phyloP scores from a whole-genome alignment of 2,888 invertebrate genomes.

The Hecatera dysodea region DNA sequence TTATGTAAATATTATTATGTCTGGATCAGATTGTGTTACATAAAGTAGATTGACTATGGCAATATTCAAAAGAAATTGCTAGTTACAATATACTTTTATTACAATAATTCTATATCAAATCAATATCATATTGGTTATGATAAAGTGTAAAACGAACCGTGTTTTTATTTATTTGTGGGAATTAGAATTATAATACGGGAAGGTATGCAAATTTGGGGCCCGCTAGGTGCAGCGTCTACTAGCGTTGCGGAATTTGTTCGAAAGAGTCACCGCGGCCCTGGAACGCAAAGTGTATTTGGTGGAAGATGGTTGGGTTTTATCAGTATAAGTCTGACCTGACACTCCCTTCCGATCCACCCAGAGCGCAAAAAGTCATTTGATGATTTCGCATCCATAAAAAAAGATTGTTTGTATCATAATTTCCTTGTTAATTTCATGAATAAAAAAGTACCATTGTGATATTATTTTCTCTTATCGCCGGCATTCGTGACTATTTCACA shows the following conservation, averaged over 20 bases:
- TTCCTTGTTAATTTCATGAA: not conserved
- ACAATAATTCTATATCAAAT: slow-evolving; percentile 7
- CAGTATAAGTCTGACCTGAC: no score
- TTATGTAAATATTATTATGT: slow-evolving; percentile 55
- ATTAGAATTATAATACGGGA: no score
- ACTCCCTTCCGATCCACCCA: no score
- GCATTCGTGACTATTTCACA: not conserved
- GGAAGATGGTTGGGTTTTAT: no score
- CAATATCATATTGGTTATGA: slow-evolving; percentile 2
- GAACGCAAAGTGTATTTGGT: no score
- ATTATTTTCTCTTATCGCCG: not conserved
- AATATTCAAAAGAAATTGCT: slow-evolving; percentile 55
- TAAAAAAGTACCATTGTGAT: not conserved
- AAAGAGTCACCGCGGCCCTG: no score
- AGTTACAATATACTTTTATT: slow-evolving; percentile 25
- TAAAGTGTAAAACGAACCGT: not conserved
- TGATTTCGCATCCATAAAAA: no score
- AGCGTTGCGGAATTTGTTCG: no score
- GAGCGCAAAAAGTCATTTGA: no score
- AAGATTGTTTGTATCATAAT: no score
- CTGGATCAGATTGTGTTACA: slow-evolving; percentile 55
- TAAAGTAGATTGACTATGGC: slow-evolving; percentile 49
- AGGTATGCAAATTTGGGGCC: not conserved
- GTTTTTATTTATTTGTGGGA: not conserved
- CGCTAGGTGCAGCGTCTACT: no score